phyloP scores from a whole-genome alignment of 30 jellyfish, hydroid and myxozoan species.

The Phacellophora camtschatica region DNA sequence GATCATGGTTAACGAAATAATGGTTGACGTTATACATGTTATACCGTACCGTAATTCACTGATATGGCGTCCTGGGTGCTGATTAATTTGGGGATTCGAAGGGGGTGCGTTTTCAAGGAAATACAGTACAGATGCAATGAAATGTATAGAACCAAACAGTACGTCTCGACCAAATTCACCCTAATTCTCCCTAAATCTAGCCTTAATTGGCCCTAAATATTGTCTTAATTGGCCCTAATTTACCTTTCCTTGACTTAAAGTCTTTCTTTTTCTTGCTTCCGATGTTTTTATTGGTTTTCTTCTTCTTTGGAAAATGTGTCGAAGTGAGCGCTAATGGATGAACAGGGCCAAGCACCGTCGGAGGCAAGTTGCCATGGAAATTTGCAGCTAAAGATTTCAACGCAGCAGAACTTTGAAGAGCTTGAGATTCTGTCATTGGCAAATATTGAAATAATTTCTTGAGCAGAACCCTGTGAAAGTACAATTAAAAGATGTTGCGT shows the following conservation, averaged over 20 bases:
- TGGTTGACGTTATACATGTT: too few relatives aligned
- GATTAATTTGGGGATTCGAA: too few relatives aligned
- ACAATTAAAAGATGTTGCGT: not conserved
- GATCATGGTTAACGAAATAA: too few relatives aligned
- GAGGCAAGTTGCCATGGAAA: conserved; percentile 87
- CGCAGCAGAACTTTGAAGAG: conserved; percentile 88
- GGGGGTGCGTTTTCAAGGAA: too few relatives aligned
- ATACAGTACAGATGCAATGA: too few relatives aligned
- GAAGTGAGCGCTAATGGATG: conserved; percentile 57
- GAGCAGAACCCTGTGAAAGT: conserved; percentile 47
- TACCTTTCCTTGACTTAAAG: conserved; percentile 32
- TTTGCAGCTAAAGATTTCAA: conserved; percentile 82
- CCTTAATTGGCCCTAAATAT: too few relatives aligned
- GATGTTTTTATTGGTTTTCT: not conserved
- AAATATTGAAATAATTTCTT: conserved; percentile 76
- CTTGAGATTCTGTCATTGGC: conserved; percentile 97
- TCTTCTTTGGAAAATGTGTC: conserved; percentile 27
- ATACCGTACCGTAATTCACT: too few relatives aligned
- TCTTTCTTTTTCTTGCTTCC: conserved; percentile 46
- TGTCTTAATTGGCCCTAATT: too few relatives aligned
- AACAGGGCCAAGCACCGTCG: conserved; percentile 84
- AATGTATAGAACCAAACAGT: too few relatives aligned
- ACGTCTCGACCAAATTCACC: too few relatives aligned
- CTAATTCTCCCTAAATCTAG: too few relatives aligned
- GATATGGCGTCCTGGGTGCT: too few relatives aligned